Evolutionary conservation across 2,113 vertebrate species (phyloP), one percentile per base, ranked within the genome.

Genomic region (Paralichthys olivaceus): DNA sequence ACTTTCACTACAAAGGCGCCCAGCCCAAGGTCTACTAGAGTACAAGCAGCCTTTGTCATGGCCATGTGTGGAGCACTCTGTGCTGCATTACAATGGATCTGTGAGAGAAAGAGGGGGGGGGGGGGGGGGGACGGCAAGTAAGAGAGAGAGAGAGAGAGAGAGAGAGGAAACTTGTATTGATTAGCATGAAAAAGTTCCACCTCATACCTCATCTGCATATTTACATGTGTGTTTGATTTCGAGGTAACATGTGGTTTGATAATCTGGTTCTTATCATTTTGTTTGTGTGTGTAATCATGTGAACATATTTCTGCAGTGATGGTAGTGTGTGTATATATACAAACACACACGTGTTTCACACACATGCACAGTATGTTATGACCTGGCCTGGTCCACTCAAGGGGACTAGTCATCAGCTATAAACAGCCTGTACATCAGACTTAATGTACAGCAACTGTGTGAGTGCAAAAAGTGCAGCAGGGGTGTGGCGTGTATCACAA

Each of bases 21-120:
- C 74, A 72, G 86, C 84, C 83, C 87, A 91, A 90, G 90, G 85
- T 88, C 87, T 86, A 84, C 78, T 77, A 70, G 84, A 87, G 87
- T 79, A 93, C 90, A 93, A 88, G 84, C 56, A 80, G 88, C 67
- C 91, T 91, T 93, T 93, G 91, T 92, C 73, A 73, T 62, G 73
- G 76, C 87, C 70, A 70, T 91, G 92, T 91, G 87, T 90, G 86
- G 86, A 85, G 76, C 15, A 84, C 81, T 89, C 90, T 91, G 89
- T 91, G 87, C 84, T 79, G 85, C 90, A 90, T 87, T 75, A 91
- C 92, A 91, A 91, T 93, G 85, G 89, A 87, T 87, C 77, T 56
- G 72, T 84, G 79, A 80, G 67, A 73, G 72, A 47, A 65, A 64
- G 62, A 60, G 28, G 53, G 49, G 62, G 37, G 51, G 40, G 67